Evolutionary conservation across 2,888 invertebrate species (phyloP), one percentile per base, ranked within the genome.

Genomic region (Drosophila anceps): DNA sequence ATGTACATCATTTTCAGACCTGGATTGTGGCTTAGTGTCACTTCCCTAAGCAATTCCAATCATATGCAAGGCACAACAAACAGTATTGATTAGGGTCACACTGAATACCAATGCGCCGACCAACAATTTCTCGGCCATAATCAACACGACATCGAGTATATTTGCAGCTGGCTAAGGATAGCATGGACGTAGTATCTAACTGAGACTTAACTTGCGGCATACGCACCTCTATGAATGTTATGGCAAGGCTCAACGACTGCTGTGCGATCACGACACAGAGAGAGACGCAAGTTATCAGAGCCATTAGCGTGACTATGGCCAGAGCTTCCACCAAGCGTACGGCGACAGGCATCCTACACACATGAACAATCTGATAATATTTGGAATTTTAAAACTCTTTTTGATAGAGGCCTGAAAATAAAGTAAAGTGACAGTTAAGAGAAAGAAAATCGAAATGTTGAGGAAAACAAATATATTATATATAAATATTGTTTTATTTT

Each of bases 251-350:
- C n/a, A 84, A n/a, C 0, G 71, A 60, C 1, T 60, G 63, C 54
- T 86, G 81, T 0, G 79, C 70, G 41, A 86, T 15, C 7, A 79
- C 68, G 18, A 84, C 70, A 13, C 67, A 70, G 10, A 84, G 69
- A 4, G 89, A 81, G 8, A 86, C 67, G 20, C 63, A 70, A 6
- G 76, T 72, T 27, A 84, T 76, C 13, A 83, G 37, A 1, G 64
- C 79, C 87, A 84, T 72, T 0, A 81, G 58, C 3, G 87, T 72
- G 7, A 88, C 60, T 33, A 88, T 43, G 54, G 87, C 70, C 59
- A 88, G 27, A 29, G 73, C 73, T 68, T 88, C 84, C 12, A 84
- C 63, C 48, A 84, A 59, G 13, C 72, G 81, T 8, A 84, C 70
- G 9, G 84, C 89, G 43, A 81, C 87, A 0, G 82, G 79, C 84